phyloP scores from a whole-genome alignment of 2,113 vertebrate species.

The Pedetes capensis region DNA sequence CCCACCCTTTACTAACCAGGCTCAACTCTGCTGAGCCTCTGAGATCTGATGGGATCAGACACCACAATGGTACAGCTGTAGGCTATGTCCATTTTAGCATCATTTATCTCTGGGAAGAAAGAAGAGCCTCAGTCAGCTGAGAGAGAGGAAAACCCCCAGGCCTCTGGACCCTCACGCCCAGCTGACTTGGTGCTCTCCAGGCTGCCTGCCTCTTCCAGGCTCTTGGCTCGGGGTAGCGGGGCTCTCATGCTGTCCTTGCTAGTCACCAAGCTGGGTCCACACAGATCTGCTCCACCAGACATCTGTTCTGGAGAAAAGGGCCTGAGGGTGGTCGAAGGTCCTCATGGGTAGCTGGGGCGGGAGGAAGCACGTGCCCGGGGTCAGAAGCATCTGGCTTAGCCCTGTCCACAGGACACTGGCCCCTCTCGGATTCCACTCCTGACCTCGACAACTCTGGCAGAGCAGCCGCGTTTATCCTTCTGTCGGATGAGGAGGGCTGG shows the following conservation, averaged over 20 bases:
- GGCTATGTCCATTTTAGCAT: too few species aligned
- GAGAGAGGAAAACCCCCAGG: neutral
- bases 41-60: too few species aligned
- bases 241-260: neutral
- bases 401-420: fast-evolving
- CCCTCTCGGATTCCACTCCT: too few species aligned
- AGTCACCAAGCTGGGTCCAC: fast-evolving
- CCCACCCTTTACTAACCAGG: too few species aligned
- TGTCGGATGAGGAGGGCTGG: fast-evolving
- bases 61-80: too few species aligned
- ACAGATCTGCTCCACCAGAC: fast-evolving
- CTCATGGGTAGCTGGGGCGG: fast-evolving
- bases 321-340: fast-evolving
- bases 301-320: neutral
- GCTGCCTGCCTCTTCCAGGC: fast-evolving
- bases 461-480: fast-evolving
- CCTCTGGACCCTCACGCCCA: too few species aligned
- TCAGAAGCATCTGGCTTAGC: fast-evolving
- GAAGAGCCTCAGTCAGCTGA: fast-evolving
- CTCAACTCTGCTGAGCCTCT: too few species aligned
- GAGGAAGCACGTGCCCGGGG: fast-evolving
- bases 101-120: neutral
- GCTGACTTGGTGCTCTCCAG: fast-evolving
- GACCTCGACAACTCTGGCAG: fast-evolving
- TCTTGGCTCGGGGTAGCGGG: neutral